A percentile compares a stretch with the other conserved stretches of the same genome.
Evolutionary conservation across 2,113 vertebrate species (phyloP).

Genomic region (Ceuthmochares aereus): DNA sequence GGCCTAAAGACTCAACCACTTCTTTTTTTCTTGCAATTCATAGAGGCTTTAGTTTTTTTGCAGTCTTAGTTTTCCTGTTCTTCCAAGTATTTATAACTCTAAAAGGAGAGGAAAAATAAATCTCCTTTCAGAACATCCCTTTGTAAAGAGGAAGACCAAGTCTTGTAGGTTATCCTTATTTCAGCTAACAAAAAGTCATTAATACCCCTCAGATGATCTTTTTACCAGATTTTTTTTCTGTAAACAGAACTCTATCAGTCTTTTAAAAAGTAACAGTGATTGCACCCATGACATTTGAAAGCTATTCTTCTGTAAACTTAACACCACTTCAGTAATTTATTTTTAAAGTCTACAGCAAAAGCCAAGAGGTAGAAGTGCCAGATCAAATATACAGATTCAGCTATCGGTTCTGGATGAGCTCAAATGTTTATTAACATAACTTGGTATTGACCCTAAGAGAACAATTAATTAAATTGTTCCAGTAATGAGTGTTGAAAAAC

Average conservation of each 20-base stretch:
- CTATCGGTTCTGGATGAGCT: background rate
- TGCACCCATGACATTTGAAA: too few relatives aligned
- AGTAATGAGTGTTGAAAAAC: background rate
- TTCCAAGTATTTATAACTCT: background rate
- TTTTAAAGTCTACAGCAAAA: background rate
- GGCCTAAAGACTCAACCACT: background rate
- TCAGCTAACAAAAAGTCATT: background rate
- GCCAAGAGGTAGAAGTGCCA: background rate
- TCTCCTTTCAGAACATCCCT: background rate
- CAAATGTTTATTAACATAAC: background rate
- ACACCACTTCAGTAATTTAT: background rate
- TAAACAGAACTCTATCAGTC: background rate
- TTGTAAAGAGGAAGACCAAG: background rate
- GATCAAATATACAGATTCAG: background rate
- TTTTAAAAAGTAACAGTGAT: background rate
- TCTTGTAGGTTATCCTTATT: background rate
- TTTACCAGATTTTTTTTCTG: background rate
- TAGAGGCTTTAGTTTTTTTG: background rate
- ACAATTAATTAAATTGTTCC: background rate
- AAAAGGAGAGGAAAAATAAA: fast-evolving
- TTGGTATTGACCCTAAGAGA: background rate
- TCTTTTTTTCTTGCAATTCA: background rate
- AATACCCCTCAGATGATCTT: background rate
- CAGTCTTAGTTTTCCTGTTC: background rate
- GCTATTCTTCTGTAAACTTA: background rate